These are phyloP conservation scores for Nothocercus nigrocapillus DNA, from an alignment of 2,113 vertebrate genomes.

Conservation along the genomic window DNA sequence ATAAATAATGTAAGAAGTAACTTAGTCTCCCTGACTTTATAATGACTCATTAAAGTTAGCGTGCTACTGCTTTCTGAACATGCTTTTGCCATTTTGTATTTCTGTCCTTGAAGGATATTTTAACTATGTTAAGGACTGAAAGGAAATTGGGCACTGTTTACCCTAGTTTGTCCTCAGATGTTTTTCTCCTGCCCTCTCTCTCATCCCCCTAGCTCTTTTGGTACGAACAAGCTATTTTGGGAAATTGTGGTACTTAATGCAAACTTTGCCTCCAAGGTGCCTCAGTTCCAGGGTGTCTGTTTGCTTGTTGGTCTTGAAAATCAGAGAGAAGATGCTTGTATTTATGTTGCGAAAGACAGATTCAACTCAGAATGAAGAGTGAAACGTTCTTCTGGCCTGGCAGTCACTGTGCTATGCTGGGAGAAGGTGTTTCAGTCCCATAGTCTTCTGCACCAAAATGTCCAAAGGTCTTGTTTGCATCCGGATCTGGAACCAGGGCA, in stretches of 20 bases:
- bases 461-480: background rate
- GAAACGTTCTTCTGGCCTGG: background rate
- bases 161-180: background rate
- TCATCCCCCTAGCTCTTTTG: background rate
- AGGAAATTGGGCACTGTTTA: background rate
- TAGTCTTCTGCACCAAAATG: rapidly evolving
- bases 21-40: background rate
- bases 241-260: background rate
- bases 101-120: background rate
- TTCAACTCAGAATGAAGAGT: background rate
- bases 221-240: background rate
- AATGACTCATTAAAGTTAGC: background rate
- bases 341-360: background rate
- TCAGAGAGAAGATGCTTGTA: background rate
- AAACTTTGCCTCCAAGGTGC: background rate
- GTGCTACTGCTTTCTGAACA: background rate
- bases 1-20: background rate
- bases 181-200: background rate
- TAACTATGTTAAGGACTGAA: background rate
- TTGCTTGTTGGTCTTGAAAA: background rate
- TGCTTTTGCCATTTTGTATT: background rate
- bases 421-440: background rate
- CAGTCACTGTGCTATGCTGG: background rate
- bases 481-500: background rate
- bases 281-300: background rate